Evolutionary conservation across 2,797 vertebrate species (phyloP).

Genomic region (Crenuchus spilurus): DNA sequence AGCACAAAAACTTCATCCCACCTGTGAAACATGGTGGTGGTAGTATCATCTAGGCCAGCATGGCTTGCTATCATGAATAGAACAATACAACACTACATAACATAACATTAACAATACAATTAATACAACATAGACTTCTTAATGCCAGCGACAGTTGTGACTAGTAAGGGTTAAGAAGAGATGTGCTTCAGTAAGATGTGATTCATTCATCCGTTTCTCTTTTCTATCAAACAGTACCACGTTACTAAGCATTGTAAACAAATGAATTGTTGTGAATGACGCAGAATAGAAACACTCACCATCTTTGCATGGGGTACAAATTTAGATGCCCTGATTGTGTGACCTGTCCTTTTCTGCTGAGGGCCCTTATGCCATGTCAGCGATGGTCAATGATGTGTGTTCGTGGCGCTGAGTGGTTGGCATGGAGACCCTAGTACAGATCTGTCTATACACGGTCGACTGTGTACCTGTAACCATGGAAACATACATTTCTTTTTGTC

Average conservation of each 20-base stretch:
- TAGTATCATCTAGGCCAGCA: too few relatives aligned
- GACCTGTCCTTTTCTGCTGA: conserved; percentile 41
- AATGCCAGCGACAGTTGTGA: too few relatives aligned
- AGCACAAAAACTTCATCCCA: too few relatives aligned
- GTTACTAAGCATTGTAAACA: conserved; percentile 20
- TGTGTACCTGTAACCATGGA: conserved; percentile 41
- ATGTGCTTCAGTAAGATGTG: conserved; percentile 7
- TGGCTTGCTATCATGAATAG: too few relatives aligned
- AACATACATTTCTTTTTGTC: conserved; percentile 42
- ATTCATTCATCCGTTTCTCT: not conserved
- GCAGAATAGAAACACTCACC: not conserved
- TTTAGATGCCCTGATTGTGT: conserved; percentile 21
- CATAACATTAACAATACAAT: too few relatives aligned
- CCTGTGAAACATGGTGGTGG: too few relatives aligned
- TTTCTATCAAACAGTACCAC: not conserved
- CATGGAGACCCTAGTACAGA: conserved; percentile 40
- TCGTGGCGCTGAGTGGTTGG: conserved; percentile 44
- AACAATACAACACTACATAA: too few relatives aligned
- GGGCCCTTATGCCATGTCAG: conserved; percentile 11
- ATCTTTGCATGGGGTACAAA: not conserved
- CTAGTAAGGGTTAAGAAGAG: not conserved
- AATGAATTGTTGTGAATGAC: not conserved
- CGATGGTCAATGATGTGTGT: conserved; percentile 36
- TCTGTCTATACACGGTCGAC: conserved; percentile 10
- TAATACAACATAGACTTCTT: too few relatives aligned